Conservation (phyloP, 2,797 vertebrate species). For the Eptatretus atami region DNA sequence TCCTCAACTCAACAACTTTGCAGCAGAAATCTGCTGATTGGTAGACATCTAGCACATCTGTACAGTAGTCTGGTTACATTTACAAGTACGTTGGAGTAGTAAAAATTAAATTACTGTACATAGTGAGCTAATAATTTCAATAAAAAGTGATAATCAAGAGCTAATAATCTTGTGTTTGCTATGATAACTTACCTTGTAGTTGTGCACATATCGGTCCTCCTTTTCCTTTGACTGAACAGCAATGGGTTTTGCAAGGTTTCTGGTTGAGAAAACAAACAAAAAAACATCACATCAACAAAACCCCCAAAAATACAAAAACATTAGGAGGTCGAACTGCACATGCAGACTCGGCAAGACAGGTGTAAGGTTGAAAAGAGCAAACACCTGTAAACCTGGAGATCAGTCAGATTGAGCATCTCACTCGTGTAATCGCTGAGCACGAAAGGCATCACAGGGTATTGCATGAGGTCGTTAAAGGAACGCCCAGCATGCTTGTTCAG, state of each 20-base stretch:
- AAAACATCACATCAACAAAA: slow-evolving; percentile 3
- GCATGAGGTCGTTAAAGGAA: slow-evolving; percentile 97
- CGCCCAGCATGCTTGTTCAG: slow-evolving; percentile 95
- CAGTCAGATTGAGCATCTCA: slow-evolving; percentile 55
- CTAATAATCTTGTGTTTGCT: too few relatives aligned
- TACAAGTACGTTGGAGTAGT: too few relatives aligned
- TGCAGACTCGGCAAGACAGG: not conserved
- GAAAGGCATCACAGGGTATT: slow-evolving; percentile 93
- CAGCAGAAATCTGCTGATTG: too few relatives aligned
- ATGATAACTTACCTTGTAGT: slow-evolving; percentile 35
- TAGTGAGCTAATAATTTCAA: too few relatives aligned
- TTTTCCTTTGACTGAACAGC: slow-evolving; percentile 95
- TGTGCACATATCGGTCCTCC: slow-evolving; percentile 85
- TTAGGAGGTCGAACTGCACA: not conserved
- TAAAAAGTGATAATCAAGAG: too few relatives aligned
- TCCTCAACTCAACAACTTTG: too few relatives aligned
- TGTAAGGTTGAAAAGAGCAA: slow-evolving; percentile 3
- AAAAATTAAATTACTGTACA: too few relatives aligned
- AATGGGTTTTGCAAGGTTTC: slow-evolving; percentile 71
- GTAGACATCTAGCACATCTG: too few relatives aligned
- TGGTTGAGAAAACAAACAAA: slow-evolving; percentile 12
- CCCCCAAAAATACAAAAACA: not conserved
- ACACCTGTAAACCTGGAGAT: slow-evolving; percentile 46
- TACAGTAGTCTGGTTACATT: too few relatives aligned
- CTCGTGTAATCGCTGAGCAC: slow-evolving; percentile 62